A percentile compares a stretch with the other conserved stretches of the same genome.
phyloP scores from a whole-genome alignment of 2,888 invertebrate genomes.

The Lasioglossum oenotherae region DNA sequence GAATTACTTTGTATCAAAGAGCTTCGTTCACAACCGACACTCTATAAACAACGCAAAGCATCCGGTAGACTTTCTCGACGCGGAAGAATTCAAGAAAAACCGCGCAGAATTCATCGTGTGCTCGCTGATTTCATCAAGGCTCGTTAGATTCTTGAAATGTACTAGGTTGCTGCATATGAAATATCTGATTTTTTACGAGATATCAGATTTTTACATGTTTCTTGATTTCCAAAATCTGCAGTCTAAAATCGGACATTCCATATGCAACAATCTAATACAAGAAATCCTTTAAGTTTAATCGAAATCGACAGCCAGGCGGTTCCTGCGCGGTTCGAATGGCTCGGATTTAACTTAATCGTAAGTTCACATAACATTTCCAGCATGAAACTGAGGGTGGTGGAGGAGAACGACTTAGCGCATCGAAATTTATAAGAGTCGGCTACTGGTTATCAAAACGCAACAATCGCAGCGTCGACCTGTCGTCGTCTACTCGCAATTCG shows the following conservation, averaged over 20 bases:
- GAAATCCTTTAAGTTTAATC: background rate
- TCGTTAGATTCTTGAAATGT: background rate
- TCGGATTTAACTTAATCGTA: conserved; percentile 19
- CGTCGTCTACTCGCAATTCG: conserved; percentile 53
- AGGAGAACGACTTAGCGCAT: background rate
- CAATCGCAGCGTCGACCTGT: conserved; percentile 22
- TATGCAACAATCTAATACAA: background rate
- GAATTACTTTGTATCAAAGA: conserved; percentile 46
- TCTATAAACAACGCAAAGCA: conserved; percentile 24
- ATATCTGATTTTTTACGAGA: background rate
- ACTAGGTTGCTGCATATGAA: background rate
- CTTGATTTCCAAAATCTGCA: background rate
- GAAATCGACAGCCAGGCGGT: background rate
- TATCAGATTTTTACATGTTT: background rate
- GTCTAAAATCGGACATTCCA: background rate
- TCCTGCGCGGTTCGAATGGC: background rate
- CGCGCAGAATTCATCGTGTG: background rate
- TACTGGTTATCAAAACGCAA: background rate
- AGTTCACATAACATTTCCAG: conserved; percentile 21
- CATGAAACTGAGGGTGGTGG: background rate
- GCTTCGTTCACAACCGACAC: conserved; percentile 26
- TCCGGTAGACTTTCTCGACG: conserved; percentile 4
- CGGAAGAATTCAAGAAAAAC: conserved; percentile 21
- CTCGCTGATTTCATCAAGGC: background rate
- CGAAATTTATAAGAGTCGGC: background rate